phyloP scores from a whole-genome alignment of 2,113 vertebrate species.

The Motacilla tschutschensis region DNA sequence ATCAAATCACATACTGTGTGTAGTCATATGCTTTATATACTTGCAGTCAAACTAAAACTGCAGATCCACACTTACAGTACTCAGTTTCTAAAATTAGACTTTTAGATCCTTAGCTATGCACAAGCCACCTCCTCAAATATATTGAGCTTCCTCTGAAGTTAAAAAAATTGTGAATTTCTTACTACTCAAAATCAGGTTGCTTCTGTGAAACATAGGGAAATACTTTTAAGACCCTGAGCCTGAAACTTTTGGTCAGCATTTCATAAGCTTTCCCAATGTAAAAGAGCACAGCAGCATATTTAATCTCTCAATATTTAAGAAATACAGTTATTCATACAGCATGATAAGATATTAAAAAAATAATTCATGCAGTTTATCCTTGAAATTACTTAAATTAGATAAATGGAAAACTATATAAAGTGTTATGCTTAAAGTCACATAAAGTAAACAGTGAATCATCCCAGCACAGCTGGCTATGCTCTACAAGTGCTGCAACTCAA shows the following conservation, averaged over 20 bases:
- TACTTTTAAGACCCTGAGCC: neutral
- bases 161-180: neutral
- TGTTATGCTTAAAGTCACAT: neutral
- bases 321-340: neutral
- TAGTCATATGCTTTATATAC: conserved; percentile 1
- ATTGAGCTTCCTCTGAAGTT: neutral
- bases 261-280: neutral
- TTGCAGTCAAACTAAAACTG: conserved; percentile 10
- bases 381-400: neutral
- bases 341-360: neutral
- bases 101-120: conserved; percentile 24
- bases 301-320: neutral
- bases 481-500: neutral
- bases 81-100: conserved; percentile 23
- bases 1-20: neutral
- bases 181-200: neutral
- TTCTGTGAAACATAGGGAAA: neutral
- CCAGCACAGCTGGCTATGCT: neutral
- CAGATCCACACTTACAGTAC: neutral
- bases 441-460: neutral
- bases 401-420: neutral
- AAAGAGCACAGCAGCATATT: neutral
- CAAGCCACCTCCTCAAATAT: neutral
- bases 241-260: neutral
- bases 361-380: neutral